Base-by-base conservation (phyloP, 2,888 invertebrate genomes). In the Brenthis daphne region DNA sequence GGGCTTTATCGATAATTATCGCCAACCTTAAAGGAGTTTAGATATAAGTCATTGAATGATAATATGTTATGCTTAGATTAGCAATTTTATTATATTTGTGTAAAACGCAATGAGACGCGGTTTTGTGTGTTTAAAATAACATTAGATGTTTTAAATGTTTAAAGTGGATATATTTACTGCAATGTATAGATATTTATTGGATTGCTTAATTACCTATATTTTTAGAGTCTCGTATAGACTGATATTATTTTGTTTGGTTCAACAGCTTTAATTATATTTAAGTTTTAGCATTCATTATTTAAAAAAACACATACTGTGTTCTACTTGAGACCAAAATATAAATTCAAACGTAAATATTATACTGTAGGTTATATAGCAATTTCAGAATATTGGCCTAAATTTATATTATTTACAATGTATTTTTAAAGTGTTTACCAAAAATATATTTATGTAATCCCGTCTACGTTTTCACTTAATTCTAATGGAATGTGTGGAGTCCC, bases 21-120 rank as follows among this genome's bases (percentile, higher is more conserved):
- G 37, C 37, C 80, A 82, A 84, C 83, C 83, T 85, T 77, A 76
- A 84, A 84, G 85, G 82, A 84, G 63, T 75, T 43, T 73, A 73
- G 74, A 63, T 67, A 64, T 74, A 71, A 68, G 72, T 70, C 72
- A 75, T 74, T 48, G 54, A 67, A 47, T 64, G 57, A 68, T 55
- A 66, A 64, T 68, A 20, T 20, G 1, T 20, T 58, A 58, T 61
- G 29, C 12, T 69, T 67, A 65, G 68, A 54, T 57, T 68, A 64
- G 37, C 37, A 8, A 43, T 43, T 51, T 78, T 83, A 83, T 82
- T 81, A 83, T 84, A 85, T 82, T 67, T 61, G 64, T 68, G 24
- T 63, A 74, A 75, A 74, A 74, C 77, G 78, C 77, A 71, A 66
- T 68, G 65, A 71, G 76, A 77, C 75, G 77, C 76, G 77, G 37